Percentiles rank a stretch among this genome's conserved stretches.
These are phyloP conservation scores for Sternotherus odoratus DNA, from an alignment of 2,797 vertebrate species.

Conservation along the genomic window DNA sequence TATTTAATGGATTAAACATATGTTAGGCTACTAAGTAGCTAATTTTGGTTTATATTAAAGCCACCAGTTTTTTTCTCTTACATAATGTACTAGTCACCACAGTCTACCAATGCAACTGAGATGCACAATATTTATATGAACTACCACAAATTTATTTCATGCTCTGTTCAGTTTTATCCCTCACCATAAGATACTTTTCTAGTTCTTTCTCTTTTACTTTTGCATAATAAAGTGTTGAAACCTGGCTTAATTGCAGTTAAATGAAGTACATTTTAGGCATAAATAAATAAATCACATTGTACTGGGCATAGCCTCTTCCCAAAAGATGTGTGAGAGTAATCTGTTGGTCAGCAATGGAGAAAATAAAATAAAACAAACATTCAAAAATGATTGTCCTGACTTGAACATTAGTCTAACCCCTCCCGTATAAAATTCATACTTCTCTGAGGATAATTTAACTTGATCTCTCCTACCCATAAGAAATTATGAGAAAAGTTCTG, in stretches of 20 bases:
- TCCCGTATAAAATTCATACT: neutral
- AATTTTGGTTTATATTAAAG: conserved; percentile 37
- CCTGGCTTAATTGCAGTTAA: conserved; percentile 4
- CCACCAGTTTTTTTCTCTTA: neutral
- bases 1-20: conserved; percentile 62
- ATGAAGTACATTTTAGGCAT: neutral
- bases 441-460: neutral
- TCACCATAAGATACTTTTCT: neutral
- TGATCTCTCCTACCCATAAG: neutral
- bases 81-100: neutral
- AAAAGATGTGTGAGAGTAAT: neutral
- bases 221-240: neutral
- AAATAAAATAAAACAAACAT: conserved; percentile 1
- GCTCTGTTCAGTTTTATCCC: neutral
- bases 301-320: neutral
- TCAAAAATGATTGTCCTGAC: neutral
- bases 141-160: neutral
- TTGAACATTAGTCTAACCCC: neutral
- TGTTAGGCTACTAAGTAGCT: conserved; percentile 45
- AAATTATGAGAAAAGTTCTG: neutral
- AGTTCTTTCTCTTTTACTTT: neutral
- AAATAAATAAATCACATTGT: conserved; percentile 14
- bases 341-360: neutral
- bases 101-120: neutral
- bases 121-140: neutral